Evolutionary conservation across 2,113 vertebrate species (phyloP).

Genomic region (Heterochromis multidens): DNA sequence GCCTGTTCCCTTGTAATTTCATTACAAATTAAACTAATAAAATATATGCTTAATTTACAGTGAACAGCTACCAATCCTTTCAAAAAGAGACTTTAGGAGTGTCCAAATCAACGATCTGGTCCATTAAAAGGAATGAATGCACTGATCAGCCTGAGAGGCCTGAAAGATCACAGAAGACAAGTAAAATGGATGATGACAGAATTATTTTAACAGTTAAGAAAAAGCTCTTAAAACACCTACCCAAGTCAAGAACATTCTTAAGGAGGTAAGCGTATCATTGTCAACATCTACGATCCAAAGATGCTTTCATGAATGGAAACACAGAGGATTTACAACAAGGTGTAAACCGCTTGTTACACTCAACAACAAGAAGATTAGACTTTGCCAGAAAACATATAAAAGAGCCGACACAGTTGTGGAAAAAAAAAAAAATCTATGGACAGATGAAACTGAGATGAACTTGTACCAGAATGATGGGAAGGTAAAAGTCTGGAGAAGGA

Average conservation of each 20-base stretch:
- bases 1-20: background rate
- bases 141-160: too few relatives aligned
- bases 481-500: background rate
- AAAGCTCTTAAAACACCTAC: too few relatives aligned
- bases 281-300: background rate
- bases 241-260: too few relatives aligned
- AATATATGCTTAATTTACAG: background rate
- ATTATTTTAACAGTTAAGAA: too few relatives aligned
- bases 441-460: background rate
- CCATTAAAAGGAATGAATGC: too few relatives aligned
- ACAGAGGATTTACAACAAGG: background rate
- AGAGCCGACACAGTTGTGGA: background rate
- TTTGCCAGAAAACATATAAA: background rate
- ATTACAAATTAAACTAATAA: background rate
- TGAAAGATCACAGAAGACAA: too few relatives aligned
- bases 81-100: fast-evolving
- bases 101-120: too few relatives aligned
- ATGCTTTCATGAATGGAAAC: background rate
- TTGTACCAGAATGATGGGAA: too few relatives aligned
- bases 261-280: background rate
- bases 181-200: too few relatives aligned
- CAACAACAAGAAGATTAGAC: background rate
- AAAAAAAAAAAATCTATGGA: fast-evolving
- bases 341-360: background rate
- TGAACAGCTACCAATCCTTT: background rate